Conservation (phyloP, 2,888 invertebrate genomes). For the Caenorhabditis virilis region DNA sequence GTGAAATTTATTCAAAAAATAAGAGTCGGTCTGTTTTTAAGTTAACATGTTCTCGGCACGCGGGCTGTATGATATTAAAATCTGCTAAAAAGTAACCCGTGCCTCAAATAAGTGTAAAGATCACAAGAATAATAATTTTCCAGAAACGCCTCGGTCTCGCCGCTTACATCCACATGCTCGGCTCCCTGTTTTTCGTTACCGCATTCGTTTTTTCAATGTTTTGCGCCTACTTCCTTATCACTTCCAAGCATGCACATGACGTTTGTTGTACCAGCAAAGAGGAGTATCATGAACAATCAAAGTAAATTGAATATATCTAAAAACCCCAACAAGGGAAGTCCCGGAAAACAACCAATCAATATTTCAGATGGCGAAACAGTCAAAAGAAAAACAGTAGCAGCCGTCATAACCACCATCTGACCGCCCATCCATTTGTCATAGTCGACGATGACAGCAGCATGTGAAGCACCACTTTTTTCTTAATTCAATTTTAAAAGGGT, state of each 20-base stretch:
- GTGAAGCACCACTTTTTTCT: conserved; percentile 2
- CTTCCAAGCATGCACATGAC: conserved; percentile 36
- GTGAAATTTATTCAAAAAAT: too few species aligned
- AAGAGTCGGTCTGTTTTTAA: too few species aligned
- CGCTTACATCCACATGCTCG: conserved; percentile 42
- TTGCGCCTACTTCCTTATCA: conserved; percentile 50
- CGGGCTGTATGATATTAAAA: too few species aligned
- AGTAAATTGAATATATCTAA: too few species aligned
- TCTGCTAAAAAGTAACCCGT: neutral
- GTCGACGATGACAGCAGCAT: conserved; percentile 48
- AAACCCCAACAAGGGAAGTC: too few species aligned
- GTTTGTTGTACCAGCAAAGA: conserved; percentile 38
- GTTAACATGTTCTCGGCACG: too few species aligned
- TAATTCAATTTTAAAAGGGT: neutral
- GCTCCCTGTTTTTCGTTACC: conserved; percentile 31
- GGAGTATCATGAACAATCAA: conserved; percentile 35
- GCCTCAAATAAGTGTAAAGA: neutral
- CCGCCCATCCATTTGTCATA: conserved; percentile 44
- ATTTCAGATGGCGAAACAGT: conserved; percentile 26
- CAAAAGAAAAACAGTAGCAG: conserved; percentile 30
- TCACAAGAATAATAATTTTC: conserved; percentile 4
- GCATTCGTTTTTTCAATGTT: conserved; percentile 47
- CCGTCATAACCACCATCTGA: conserved; percentile 5
- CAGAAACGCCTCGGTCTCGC: conserved; percentile 43
- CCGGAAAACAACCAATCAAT: too few species aligned